Conservation (phyloP, 2,797 vertebrate species). For the Sternotherus odoratus region DNA sequence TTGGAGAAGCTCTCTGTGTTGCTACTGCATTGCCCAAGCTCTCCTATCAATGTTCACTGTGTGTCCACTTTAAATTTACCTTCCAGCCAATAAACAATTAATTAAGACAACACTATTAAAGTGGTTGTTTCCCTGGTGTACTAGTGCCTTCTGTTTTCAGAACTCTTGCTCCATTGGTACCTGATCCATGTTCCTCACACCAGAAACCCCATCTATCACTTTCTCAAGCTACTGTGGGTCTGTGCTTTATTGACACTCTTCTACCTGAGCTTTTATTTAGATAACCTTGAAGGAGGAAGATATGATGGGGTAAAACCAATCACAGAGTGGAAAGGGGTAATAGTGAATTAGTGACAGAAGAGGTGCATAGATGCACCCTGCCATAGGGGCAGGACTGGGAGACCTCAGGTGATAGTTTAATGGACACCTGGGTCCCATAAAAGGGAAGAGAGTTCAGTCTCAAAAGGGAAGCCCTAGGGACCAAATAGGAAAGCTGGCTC, state of each 20-base stretch:
- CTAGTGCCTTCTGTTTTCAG: not conserved
- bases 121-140: not conserved
- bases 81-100: not conserved
- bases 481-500: not conserved
- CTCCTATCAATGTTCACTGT: not conserved
- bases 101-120: not conserved
- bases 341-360: not conserved
- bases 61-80: not conserved
- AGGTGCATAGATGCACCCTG: not conserved
- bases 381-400: not conserved
- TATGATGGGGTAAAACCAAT: not conserved
- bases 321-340: not conserved
- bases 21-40: not conserved
- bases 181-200: not conserved
- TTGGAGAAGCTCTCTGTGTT: conserved; percentile 17
- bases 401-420: not conserved
- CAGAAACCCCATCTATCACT: not conserved
- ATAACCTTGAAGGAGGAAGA: not conserved
- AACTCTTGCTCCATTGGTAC: not conserved
- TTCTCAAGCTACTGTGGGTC: not conserved
- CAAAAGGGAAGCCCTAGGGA: not conserved
- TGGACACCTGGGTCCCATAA: too few relatives aligned
- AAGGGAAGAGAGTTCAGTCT: not conserved
- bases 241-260: not conserved
- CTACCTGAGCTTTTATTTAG: not conserved